phyloP scores from a whole-genome alignment of 2,888 invertebrate genomes.

The Eucriotettix oculatus region DNA sequence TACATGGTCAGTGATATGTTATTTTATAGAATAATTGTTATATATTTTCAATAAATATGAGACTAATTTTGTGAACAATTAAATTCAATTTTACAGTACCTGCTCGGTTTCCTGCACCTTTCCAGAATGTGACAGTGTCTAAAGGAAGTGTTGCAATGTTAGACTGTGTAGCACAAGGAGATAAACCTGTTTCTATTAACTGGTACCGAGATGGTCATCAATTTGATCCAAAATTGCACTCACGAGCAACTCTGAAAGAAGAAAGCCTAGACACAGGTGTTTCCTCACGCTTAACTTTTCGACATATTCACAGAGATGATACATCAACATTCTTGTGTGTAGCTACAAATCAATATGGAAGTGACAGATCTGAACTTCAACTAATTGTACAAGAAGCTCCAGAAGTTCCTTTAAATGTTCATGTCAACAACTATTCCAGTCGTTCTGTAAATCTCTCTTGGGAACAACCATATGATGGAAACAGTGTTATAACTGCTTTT shows the following conservation, averaged over 20 bases:
- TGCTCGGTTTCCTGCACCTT: conserved; percentile 14
- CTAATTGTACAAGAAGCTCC: conserved; percentile 21
- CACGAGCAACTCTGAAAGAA: conserved; percentile 3
- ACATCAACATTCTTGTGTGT: conserved; percentile 22
- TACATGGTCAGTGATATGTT: conserved; percentile 21
- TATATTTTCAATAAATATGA: not conserved
- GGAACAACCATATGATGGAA: conserved; percentile 24
- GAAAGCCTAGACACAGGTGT: conserved; percentile 21
- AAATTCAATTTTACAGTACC: conserved; percentile 13
- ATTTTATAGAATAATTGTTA: not conserved
- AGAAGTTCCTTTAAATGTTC: conserved; percentile 21
- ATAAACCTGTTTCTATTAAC: conserved; percentile 16
- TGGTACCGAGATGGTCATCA: conserved; percentile 16
- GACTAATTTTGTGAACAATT: not conserved
- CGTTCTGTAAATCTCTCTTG: conserved; percentile 21
- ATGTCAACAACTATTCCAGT: conserved; percentile 19
- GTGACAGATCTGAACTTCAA: conserved; percentile 17
- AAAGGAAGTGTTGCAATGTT: conserved; percentile 15
- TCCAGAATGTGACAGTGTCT: conserved; percentile 17
- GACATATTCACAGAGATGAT: conserved; percentile 9
- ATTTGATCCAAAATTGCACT: conserved; percentile 2
- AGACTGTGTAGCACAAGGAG: conserved; percentile 17
- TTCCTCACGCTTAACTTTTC: conserved; percentile 16
- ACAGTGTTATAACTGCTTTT: conserved; percentile 18
- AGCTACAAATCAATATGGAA: conserved; percentile 26